Conservation (phyloP, 2,888 invertebrate species). For the Torymus tubicola region DNA sequence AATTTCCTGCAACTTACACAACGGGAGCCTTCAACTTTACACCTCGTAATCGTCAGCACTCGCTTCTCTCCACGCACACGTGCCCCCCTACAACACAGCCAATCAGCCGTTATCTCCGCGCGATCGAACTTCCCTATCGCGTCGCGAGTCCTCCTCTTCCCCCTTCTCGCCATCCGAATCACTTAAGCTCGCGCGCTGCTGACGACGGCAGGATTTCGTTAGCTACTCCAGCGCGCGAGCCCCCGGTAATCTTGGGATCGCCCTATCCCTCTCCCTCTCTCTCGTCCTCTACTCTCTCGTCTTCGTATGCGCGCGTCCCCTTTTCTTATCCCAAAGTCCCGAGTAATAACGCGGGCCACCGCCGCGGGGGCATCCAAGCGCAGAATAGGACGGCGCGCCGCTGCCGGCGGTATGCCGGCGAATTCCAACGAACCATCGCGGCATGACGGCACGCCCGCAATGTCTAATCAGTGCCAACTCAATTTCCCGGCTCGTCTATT, state of each 20-base stretch:
- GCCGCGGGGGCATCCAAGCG: slow-evolving; percentile 47
- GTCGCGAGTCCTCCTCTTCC: too few species aligned
- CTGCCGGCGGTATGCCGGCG: slow-evolving; percentile 47
- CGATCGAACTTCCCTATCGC: too few species aligned
- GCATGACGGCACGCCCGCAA: slow-evolving; percentile 73
- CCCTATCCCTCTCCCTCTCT: background rate
- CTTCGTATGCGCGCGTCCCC: background rate
- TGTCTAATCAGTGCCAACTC: slow-evolving; percentile 75
- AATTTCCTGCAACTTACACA: too few species aligned
- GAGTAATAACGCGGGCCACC: slow-evolving; percentile 60
- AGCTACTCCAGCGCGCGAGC: background rate
- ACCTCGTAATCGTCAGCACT: too few species aligned
- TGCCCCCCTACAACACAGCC: too few species aligned
- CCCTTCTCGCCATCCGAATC: slow-evolving; percentile 13
- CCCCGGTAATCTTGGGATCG: background rate
- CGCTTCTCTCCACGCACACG: too few species aligned
- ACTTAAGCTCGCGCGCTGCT: slow-evolving; percentile 1
- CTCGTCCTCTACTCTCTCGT: slow-evolving; percentile 52
- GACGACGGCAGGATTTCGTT: slow-evolving; percentile 16
- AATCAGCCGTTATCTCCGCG: too few species aligned
- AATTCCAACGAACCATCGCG: slow-evolving; percentile 71
- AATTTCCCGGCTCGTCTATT: slow-evolving; percentile 70
- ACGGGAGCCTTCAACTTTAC: too few species aligned
- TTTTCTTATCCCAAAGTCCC: background rate
- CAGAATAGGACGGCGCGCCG: slow-evolving; percentile 34